phyloP scores from a whole-genome alignment of 2,888 invertebrate species.

The Agonopterix alstromeriana region DNA sequence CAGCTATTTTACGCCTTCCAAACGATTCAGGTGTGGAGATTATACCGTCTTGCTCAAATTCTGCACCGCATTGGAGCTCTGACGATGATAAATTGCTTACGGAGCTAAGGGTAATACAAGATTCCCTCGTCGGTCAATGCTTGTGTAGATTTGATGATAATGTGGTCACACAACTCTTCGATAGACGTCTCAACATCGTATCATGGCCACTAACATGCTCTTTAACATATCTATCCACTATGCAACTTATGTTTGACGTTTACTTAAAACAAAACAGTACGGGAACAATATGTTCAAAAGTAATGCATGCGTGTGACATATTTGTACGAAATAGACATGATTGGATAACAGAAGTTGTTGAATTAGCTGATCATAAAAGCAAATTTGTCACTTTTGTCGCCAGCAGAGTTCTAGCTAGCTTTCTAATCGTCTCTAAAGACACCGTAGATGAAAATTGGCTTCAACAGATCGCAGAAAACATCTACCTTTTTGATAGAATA shows the following conservation, averaged over 20 bases:
- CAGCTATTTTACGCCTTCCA: conserved; percentile 54
- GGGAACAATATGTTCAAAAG: conserved; percentile 87
- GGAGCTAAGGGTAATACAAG: conserved; percentile 78
- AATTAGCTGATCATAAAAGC: conserved; percentile 86
- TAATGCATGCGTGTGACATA: conserved; percentile 88
- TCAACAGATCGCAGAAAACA: conserved; percentile 84
- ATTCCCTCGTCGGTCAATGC: conserved; percentile 84
- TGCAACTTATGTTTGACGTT: conserved; percentile 89
- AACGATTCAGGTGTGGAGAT: conserved; percentile 45
- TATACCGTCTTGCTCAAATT: conserved; percentile 59
- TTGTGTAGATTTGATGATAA: conserved; percentile 86
- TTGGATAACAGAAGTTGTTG: conserved; percentile 89
- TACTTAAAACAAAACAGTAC: conserved; percentile 90
- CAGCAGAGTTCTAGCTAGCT: conserved; percentile 87
- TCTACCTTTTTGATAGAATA: conserved; percentile 80
- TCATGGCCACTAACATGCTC: conserved; percentile 70
- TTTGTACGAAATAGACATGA: conserved; percentile 88
- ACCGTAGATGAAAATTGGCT: conserved; percentile 88
- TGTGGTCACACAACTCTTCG: conserved; percentile 83
- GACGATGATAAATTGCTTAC: conserved; percentile 61
- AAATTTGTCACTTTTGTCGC: conserved; percentile 89
- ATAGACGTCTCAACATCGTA: conserved; percentile 73
- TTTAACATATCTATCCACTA: conserved; percentile 87
- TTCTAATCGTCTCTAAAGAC: conserved; percentile 89
- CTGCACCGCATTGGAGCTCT: conserved; percentile 47